Percentiles rank a stretch among this genome's conserved stretches.
phyloP scores from a whole-genome alignment of 2,888 invertebrate genomes.

The Tanypteryx hageni region DNA sequence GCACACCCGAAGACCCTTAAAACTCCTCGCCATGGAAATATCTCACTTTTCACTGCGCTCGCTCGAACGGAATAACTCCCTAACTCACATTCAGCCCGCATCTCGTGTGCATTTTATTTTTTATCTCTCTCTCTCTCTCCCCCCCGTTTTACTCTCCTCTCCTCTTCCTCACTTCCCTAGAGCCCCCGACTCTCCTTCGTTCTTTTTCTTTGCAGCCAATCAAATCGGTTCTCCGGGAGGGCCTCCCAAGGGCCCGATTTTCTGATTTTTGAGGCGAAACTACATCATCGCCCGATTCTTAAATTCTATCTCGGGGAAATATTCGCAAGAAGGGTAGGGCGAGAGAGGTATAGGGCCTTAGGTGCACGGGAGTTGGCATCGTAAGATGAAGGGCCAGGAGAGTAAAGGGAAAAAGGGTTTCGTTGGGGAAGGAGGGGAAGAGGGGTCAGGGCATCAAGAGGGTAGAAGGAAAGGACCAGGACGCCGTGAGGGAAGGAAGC shows the following conservation, averaged over 20 bases:
- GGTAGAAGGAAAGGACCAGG: background rate
- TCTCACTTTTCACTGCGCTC: background rate
- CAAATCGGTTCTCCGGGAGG: constrained; percentile 36
- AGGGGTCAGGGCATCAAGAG: background rate
- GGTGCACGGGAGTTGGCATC: too few species aligned
- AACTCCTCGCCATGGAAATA: constrained; percentile 10
- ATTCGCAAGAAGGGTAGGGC: background rate
- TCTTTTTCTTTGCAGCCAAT: constrained; percentile 9
- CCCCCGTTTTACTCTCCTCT: background rate
- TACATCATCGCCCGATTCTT: constrained; percentile 39
- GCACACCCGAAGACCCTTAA: constrained; percentile 10
- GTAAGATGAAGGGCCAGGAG: background rate
- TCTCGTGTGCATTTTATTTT: constrained; percentile 39
- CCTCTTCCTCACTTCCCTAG: background rate
- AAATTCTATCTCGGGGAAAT: constrained; percentile 29
- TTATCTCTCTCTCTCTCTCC: background rate
- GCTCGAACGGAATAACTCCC: constrained; percentile 37
- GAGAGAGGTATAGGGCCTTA: background rate
- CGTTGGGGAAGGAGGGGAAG: background rate
- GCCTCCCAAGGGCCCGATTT: constrained; percentile 16
- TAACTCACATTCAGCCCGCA: constrained; percentile 16
- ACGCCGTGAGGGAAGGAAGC: too few species aligned
- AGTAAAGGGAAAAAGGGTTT: background rate
- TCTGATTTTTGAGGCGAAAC: constrained; percentile 38
- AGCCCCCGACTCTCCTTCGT: too few species aligned